Conservation (phyloP, 2,888 invertebrate species). For the Iphiclides podalirius region DNA sequence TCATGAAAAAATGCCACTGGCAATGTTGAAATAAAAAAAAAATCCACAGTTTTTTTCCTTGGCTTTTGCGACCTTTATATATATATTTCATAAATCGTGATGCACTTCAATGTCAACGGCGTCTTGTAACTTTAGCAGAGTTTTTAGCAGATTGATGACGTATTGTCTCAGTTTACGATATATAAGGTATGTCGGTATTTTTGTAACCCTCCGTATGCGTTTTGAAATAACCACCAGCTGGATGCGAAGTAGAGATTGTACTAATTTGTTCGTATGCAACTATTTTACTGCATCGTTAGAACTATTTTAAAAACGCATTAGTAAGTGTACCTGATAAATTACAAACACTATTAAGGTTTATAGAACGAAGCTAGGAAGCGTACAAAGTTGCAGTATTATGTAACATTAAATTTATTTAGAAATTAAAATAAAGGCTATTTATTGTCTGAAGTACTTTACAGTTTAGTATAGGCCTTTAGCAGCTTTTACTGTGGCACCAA, state of each 20-base stretch:
- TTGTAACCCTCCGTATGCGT: slow-evolving; percentile 27
- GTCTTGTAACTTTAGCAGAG: slow-evolving; percentile 37
- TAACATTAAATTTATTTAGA: neutral
- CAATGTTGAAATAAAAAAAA: neutral
- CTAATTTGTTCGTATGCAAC: slow-evolving; percentile 12
- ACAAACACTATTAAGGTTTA: slow-evolving; percentile 1
- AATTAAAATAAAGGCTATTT: too few relatives aligned
- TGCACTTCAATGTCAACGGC: slow-evolving; percentile 36
- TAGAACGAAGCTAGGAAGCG: neutral
- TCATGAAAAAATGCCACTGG: too few relatives aligned
- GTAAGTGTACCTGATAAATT: neutral
- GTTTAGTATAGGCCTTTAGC: too few relatives aligned
- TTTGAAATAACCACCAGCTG: slow-evolving; percentile 16
- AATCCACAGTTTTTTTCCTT: neutral
- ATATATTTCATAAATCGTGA: slow-evolving; percentile 30
- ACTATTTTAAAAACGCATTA: slow-evolving; percentile 22
- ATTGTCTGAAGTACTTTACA: too few relatives aligned
- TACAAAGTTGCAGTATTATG: neutral
- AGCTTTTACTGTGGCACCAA: too few relatives aligned
- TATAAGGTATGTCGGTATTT: slow-evolving; percentile 40
- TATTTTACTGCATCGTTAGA: slow-evolving; percentile 16
- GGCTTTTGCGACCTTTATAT: slow-evolving; percentile 19
- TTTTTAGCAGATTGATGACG: slow-evolving; percentile 55
- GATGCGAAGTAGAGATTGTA: slow-evolving; percentile 9
- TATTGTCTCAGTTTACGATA: slow-evolving; percentile 54